Percentiles rank a stretch among this genome's conserved stretches.
Conservation (phyloP, 2,797 vertebrate genomes). For the Eurystomus glaucurus region DNA sequence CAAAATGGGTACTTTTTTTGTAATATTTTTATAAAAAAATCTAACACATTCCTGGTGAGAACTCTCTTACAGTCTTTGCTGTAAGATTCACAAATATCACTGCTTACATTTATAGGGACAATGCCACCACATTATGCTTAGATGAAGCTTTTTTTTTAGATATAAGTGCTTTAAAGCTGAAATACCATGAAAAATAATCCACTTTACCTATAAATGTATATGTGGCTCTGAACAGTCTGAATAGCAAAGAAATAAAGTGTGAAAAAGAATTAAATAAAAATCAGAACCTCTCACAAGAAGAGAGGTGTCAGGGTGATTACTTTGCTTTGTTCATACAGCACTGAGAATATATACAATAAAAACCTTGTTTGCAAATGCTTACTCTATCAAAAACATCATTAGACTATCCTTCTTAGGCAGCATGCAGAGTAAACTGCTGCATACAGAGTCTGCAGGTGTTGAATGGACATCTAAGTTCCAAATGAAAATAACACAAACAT, state of each 20-base stretch:
- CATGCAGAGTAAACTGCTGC: slow-evolving; percentile 49
- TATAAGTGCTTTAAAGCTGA: background rate
- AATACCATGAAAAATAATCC: background rate
- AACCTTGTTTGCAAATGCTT: slow-evolving; percentile 59
- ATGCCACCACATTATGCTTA: background rate
- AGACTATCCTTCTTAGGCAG: slow-evolving; percentile 28
- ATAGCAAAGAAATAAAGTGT: background rate
- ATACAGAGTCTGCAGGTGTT: slow-evolving; percentile 58
- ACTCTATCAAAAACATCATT: slow-evolving; percentile 67
- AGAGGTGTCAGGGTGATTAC: background rate
- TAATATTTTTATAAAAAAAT: background rate
- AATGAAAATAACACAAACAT: slow-evolving; percentile 65
- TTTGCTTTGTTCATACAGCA: slow-evolving; percentile 32
- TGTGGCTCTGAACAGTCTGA: background rate
- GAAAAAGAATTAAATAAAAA: slow-evolving; percentile 13
- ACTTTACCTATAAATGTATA: background rate
- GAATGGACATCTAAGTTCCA: slow-evolving; percentile 74
- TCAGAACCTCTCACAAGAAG: slow-evolving; percentile 13
- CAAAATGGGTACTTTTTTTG: slow-evolving; percentile 17
- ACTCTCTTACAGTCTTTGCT: background rate
- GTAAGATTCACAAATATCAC: slow-evolving; percentile 11
- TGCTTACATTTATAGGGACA: slow-evolving; percentile 32
- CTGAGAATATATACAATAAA: background rate
- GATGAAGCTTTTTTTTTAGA: background rate
- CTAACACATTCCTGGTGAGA: slow-evolving; percentile 20